Percentiles rank a stretch among this genome's conserved stretches.
Conservation (phyloP, 2,113 vertebrate species). For the Oncorhynchus kisutch region DNA sequence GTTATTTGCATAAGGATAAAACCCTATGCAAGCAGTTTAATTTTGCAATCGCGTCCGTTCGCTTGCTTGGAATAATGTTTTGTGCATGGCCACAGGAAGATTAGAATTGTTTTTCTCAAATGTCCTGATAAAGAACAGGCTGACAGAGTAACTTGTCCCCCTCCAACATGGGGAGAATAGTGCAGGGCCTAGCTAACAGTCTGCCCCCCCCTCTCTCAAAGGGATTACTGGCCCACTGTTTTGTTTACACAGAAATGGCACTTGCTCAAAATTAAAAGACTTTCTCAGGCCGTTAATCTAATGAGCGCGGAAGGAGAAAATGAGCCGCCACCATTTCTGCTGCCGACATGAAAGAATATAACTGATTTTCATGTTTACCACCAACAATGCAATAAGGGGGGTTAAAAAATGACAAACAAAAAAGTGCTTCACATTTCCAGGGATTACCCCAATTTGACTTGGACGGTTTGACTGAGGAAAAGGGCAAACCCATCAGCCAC, state of each 20-base stretch:
- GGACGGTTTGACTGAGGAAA: conserved; percentile 6
- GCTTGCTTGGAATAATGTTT: conserved; percentile 57
- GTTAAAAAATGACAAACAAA: too few relatives aligned
- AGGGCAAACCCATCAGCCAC: conserved; percentile 16
- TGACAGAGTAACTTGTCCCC: conserved; percentile 26
- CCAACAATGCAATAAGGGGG: not conserved
- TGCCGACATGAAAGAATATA: not conserved
- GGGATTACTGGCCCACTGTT: conserved; percentile 68
- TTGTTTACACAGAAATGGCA: conserved; percentile 68
- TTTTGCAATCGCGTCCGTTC: conserved; percentile 44
- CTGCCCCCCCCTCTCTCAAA: conserved; percentile 40
- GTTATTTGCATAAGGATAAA: conserved; percentile 70
- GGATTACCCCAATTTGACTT: not conserved
- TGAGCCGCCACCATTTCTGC: not conserved
- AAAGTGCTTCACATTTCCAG: not conserved
- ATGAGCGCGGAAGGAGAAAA: conserved; percentile 39
- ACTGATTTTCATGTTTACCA: not conserved
- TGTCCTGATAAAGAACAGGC: not conserved
- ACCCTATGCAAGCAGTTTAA: conserved; percentile 49
- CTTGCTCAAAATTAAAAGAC: conserved; percentile 74
- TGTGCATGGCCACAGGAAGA: conserved; percentile 48
- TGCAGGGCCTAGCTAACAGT: conserved; percentile 43
- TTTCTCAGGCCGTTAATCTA: conserved; percentile 73
- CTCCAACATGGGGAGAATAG: conserved; percentile 3
- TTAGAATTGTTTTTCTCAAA: conserved; percentile 53